Base-by-base conservation (phyloP, 2,888 invertebrate species). In the Arge pagana region DNA sequence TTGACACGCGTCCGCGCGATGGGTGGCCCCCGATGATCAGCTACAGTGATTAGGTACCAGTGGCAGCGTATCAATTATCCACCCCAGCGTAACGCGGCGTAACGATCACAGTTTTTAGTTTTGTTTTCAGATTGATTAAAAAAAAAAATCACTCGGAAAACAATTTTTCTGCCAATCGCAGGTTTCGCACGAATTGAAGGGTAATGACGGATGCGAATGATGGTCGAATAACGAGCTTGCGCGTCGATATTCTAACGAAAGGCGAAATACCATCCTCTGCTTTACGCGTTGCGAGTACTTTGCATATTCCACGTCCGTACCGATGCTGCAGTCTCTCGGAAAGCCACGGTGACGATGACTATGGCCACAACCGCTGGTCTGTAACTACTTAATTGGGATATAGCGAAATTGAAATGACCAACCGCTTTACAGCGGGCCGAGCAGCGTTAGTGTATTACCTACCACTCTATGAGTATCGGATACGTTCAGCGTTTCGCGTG, bases 1-100 rank as follows among this genome's bases (percentile, higher is more conserved):
- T 33, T 53, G 66, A 56, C 64, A 63, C 67, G 69, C 64, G 70
- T 54, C 63, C 53, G 54, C 67, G 19, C 72, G 56, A 42, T 67
- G 64, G 71, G 71, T 68, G 71, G 71, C 61, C 66, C 15, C 37
- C 51, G 41, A 30, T 59, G 54, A 59, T 59, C 53, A 53, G 53
- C 54, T 52, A 52, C 48, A 48, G 41, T 16, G 21, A 16, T 19
- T 49, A 35, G 16, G 28, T 23, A 26, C 19, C 16, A 8, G 13
- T 19, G n/a, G 31, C 7, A 33, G 28, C 21, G 40, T 11, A 41
- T 33, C 40, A 50, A 50, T 50, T 50, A 33, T 50, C 39, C n/a
- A 23, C 33, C 45, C 45, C 33, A 13, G 5, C 28, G 28, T 8
- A 26, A 10, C n/a, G 15, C 30, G 11, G 31, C 23, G 15, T 2